Base-by-base conservation (phyloP, 2,888 invertebrate genomes). In the Gastrophysa polygoni region DNA sequence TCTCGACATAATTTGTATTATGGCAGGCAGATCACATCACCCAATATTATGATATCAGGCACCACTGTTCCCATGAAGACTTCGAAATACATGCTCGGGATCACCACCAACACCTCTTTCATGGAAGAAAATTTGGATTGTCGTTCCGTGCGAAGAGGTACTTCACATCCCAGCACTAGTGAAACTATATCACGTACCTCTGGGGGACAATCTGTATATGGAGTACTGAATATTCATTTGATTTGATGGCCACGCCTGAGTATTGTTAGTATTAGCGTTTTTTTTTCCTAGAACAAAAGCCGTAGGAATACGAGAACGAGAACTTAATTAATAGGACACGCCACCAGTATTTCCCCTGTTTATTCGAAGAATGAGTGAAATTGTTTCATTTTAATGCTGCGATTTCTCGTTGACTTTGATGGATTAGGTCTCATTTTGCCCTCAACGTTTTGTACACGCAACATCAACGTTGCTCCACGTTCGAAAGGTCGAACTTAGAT, bases 371-470 rank as follows among this genome's bases (percentile, higher is more conserved):
- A 72, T 71, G 71, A 72, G 69, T 71, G 68, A 73, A 75, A 76
- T 71, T 76, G 71, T 74, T 76, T 74, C 72, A 75, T 77, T 77
- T 76, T 75, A 74, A 74, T 76, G 73, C 71, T 69, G 71, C 72
- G 73, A 73, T 73, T 75, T 73, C 72, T 70, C 54, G 66, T 70
- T 77, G 77, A 77, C 77, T 75, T 75, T 77, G 77, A 77, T 77
- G 76, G 76, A 77, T 77, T 76, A 75, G 73, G 70, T 68, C 74
- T 75, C 73, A 73, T 71, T 75, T 72, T 70, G 71, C 73, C 73
- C 72, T 72, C 68, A 70, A 69, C 69, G 68, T 68, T 73, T 73
- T 69, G 70, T 63, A 66, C 71, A 71, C 71, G 69, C 69, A 71
- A 71, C 64, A 68, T 65, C 68, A 67, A 49, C 62, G 49, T 63